phyloP scores from a whole-genome alignment of 2,797 vertebrate genomes.

The Passerculus sandwichensis region DNA sequence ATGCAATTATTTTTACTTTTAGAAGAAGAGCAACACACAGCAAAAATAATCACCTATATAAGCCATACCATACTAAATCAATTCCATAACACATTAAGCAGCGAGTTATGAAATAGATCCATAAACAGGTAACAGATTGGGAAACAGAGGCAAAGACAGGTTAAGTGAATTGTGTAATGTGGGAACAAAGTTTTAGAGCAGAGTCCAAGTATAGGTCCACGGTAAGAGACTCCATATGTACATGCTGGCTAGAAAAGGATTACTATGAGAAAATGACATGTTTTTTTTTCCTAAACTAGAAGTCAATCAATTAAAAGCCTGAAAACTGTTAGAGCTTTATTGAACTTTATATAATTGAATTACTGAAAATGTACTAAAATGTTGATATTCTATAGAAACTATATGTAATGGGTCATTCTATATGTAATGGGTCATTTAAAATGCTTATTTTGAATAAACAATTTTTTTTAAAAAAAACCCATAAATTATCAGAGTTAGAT shows the following conservation, averaged over 20 bases:
- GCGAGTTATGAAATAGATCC: neutral
- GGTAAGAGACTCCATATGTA: neutral
- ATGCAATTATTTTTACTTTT: neutral
- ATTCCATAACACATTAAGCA: neutral
- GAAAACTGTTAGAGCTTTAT: neutral
- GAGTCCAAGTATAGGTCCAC: neutral
- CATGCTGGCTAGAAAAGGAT: neutral
- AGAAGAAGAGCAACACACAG: neutral
- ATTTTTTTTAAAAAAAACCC: rapidly evolving
- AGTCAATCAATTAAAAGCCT: neutral
- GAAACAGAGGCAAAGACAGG: neutral
- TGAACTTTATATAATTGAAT: neutral
- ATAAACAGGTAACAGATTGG: neutral
- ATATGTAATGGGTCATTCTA: neutral
- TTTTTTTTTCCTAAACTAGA: neutral
- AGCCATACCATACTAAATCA: neutral
- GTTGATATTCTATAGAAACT: neutral
- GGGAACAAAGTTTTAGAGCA: neutral
- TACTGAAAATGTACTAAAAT: neutral
- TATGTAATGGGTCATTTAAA: neutral
- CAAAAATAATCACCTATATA: neutral
- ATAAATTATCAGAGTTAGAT: neutral
- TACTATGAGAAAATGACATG: neutral
- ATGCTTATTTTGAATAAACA: neutral
- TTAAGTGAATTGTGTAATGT: neutral